phyloP scores from a whole-genome alignment of 2,113 vertebrate genomes.

The Polypterus bichir region DNA sequence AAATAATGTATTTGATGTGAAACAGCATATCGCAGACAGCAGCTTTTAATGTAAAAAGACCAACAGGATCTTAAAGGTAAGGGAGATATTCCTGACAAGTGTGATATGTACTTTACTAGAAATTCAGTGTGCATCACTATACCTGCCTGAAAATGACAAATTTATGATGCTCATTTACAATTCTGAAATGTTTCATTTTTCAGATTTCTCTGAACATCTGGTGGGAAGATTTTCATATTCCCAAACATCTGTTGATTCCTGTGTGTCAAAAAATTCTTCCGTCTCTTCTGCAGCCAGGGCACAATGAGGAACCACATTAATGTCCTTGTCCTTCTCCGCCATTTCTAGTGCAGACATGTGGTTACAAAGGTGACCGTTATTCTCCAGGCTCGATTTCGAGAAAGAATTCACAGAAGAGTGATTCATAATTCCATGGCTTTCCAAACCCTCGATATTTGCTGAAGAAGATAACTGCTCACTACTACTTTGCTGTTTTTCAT shows the following conservation, averaged over 20 bases:
- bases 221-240: neutral
- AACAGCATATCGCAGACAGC: too few species aligned
- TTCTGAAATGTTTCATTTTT: too few species aligned
- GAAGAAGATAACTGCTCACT: neutral
- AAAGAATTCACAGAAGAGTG: conserved; percentile 24
- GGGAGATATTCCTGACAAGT: too few species aligned
- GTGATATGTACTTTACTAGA: too few species aligned
- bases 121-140: too few species aligned
- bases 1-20: too few species aligned
- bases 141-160: too few species aligned
- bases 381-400: conserved; percentile 30
- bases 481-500: too few species aligned
- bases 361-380: conserved; percentile 36
- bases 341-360: conserved; percentile 42
- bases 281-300: conserved; percentile 46
- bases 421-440: neutral
- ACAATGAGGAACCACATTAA: conserved; percentile 52
- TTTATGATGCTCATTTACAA: too few species aligned
- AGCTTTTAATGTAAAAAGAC: too few species aligned
- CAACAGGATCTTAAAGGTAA: too few species aligned
- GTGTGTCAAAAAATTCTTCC: conserved; percentile 52
- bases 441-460: conserved; percentile 1
- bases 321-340: conserved; percentile 51
- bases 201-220: too few species aligned
- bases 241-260: conserved; percentile 47